phyloP scores from a whole-genome alignment of 2,888 invertebrate genomes.

The Autographa pulchrina region DNA sequence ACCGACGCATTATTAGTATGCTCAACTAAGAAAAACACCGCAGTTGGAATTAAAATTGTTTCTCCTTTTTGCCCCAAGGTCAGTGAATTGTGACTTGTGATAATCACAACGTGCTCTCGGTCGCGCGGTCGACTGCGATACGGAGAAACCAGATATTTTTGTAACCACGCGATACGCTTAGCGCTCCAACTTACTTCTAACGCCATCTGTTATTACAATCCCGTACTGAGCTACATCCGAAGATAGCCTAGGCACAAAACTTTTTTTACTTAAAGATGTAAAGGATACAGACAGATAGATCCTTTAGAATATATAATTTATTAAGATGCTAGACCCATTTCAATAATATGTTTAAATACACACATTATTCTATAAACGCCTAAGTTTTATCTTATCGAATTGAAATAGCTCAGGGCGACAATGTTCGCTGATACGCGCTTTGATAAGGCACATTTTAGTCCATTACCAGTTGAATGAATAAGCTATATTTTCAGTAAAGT shows the following conservation, averaged over 20 bases:
- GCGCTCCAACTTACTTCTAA: conserved; percentile 55
- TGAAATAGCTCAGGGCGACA: conserved; percentile 47
- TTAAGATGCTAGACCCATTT: conserved; percentile 10
- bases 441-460: conserved; percentile 32
- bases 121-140: conserved; percentile 68
- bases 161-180: conserved; percentile 61
- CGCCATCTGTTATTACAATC: conserved; percentile 74
- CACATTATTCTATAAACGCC: conserved; percentile 30
- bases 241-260: background rate
- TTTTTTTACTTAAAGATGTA: conserved; percentile 9
- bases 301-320: conserved; percentile 7
- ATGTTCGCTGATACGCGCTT: conserved; percentile 39
- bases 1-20: conserved; percentile 77
- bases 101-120: conserved; percentile 75
- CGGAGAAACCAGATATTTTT: conserved; percentile 79
- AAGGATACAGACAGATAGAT: background rate
- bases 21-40: conserved; percentile 76
- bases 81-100: conserved; percentile 82
- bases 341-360: background rate
- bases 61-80: conserved; percentile 87
- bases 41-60: conserved; percentile 81
- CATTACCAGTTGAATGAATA: conserved; percentile 11
- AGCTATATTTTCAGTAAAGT: background rate
- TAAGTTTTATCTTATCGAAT: conserved; percentile 57
- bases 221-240: conserved; percentile 44